Base-by-base conservation (phyloP, 30 jellyfish, hydroid and myxozoan species). In the Sanderia malayensis region DNA sequence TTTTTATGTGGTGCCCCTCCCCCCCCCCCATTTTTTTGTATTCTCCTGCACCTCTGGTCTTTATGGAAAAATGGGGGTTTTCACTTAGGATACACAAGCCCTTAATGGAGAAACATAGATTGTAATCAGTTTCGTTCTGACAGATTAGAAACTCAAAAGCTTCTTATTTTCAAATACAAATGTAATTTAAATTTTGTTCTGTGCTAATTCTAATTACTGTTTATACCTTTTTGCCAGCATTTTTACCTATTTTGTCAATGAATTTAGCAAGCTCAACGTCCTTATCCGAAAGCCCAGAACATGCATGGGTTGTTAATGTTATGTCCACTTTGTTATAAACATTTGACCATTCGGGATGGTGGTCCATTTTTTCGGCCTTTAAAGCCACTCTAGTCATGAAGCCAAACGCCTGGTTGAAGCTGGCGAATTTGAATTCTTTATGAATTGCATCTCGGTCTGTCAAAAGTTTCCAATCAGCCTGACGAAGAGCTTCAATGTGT, bases 271-370 rank as follows among this genome's bases (percentile, higher is more conserved):
- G 72, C 47, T 46, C 74, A 30, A 86, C 76, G 53, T 93, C 99
- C 44, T 74, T 75, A 8, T 80, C 76, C 0, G 99, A 86, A 10
- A 93, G 74, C 25, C 99, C 99, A 20, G 76, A 30, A 61, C 94
- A 88, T 15, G 79, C 99, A 73, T 93, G 99, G 19, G 99, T 85
- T 19, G 94, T 84, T 41, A 93, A 77, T 9, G 99, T 93, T 26
- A 93, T 65, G 20, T 93, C 79, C 9, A 93, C 96, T 58, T 86
- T 93, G 82, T 93, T 93, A 76, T 93, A 93, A 31, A 93, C 99
- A 61, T 93, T 93, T 31, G 58, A 85, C 99, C 99, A 93, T 46
- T 93, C 99, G 52, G 99, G 97, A 55, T 93, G 97, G 74, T 86
- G 97, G 47, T 93, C 83, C 76, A 66, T 71, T 63, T 86, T 74